Percentiles rank a stretch among this genome's conserved stretches.
phyloP scores from a whole-genome alignment of 2,797 vertebrate genomes.

The Sciurus vulgaris region DNA sequence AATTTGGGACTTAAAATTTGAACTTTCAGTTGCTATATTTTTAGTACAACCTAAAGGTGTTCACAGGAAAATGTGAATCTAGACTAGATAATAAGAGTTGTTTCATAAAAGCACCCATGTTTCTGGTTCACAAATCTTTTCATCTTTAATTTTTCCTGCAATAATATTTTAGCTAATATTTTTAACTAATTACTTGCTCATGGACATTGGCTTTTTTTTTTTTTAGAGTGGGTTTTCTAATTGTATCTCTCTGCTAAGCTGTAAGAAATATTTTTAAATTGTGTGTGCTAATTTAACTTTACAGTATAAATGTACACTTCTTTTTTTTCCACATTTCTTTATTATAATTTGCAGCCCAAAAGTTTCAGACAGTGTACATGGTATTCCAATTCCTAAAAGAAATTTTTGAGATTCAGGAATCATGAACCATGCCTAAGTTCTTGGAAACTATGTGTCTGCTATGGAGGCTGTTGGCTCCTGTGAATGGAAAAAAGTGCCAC shows the following conservation, averaged over 20 bases:
- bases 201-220: slow-evolving; percentile 74
- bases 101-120: slow-evolving; percentile 73
- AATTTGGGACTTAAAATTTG: slow-evolving; percentile 85
- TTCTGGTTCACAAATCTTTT: slow-evolving; percentile 75
- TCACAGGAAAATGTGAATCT: slow-evolving; percentile 68
- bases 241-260: not conserved
- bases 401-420: slow-evolving; percentile 89
- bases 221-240: slow-evolving; percentile 76
- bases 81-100: slow-evolving; percentile 81
- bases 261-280: slow-evolving; percentile 64
- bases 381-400: slow-evolving; percentile 80
- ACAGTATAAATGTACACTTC: slow-evolving; percentile 54
- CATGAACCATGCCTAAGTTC: slow-evolving; percentile 85
- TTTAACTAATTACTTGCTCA: slow-evolving; percentile 69
- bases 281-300: slow-evolving; percentile 59
- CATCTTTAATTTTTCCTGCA: slow-evolving; percentile 68
- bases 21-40: slow-evolving; percentile 83
- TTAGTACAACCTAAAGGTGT: slow-evolving; percentile 80
- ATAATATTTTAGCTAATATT: slow-evolving; percentile 54
- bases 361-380: slow-evolving; percentile 76
- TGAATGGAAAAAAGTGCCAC: slow-evolving; percentile 87
- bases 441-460: slow-evolving; percentile 89
- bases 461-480: slow-evolving; percentile 82
- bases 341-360: slow-evolving; percentile 74
- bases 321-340: slow-evolving; percentile 43